phyloP scores from a whole-genome alignment of 2,113 vertebrate species.

The Forbesichthys papilliferus region DNA sequence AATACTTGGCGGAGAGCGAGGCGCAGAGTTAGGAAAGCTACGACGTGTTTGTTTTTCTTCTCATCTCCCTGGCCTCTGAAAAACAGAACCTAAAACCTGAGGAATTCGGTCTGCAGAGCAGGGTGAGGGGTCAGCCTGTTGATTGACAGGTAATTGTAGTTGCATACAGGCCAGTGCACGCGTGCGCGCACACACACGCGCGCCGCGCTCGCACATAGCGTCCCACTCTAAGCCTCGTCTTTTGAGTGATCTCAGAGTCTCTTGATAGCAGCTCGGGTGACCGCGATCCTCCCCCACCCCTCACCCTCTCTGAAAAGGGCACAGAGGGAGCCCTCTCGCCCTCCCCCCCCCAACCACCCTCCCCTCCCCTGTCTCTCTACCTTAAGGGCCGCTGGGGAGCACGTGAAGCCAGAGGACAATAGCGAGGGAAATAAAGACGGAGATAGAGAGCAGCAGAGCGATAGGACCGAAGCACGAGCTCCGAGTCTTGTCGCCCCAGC shows the following conservation, averaged over 20 bases:
- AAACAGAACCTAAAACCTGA: conserved; percentile 59
- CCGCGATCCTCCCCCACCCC: conserved; percentile 4
- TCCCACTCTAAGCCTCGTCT: conserved; percentile 42
- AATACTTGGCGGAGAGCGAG: not conserved
- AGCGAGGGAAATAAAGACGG: conserved; percentile 6
- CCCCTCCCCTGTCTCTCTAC: conserved; percentile 44
- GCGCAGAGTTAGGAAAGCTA: conserved; percentile 18
- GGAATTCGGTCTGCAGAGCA: conserved; percentile 52
- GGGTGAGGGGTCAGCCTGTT: conserved; percentile 44
- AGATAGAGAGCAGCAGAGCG: not conserved
- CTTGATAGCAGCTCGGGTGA: conserved; percentile 21
- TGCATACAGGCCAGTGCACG: not conserved
- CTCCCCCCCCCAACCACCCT: conserved; percentile 26
- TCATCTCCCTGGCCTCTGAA: conserved; percentile 33
- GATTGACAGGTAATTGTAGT: conserved; percentile 68
- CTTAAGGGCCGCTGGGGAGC: conserved; percentile 41
- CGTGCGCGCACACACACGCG: conserved; percentile 7
- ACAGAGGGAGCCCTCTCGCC: conserved; percentile 45
- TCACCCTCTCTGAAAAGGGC: conserved; percentile 34
- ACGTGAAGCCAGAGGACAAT: conserved; percentile 10
- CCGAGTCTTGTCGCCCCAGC: no score
- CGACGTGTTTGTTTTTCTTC: conserved; percentile 59
- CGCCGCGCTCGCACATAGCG: conserved; percentile 18
- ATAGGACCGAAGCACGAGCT: not conserved
- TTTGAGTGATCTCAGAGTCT: conserved; percentile 35